Evolutionary conservation across 2,888 invertebrate species (phyloP).

Genomic region (Stenchaetothrips biformis): DNA sequence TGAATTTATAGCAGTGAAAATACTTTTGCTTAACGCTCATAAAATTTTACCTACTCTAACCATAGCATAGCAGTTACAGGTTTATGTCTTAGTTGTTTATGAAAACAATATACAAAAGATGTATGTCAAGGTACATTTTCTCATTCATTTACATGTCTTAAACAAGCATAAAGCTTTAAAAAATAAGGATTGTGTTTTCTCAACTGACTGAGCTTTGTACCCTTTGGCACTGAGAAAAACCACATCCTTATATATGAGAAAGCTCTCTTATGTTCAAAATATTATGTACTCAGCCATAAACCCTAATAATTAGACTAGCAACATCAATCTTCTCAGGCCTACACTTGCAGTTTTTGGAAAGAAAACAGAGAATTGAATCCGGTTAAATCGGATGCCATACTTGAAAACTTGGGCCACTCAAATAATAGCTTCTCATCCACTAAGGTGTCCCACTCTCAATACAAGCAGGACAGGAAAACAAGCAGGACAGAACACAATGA

Average conservation of each 20-base stretch:
- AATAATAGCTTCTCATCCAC: no score
- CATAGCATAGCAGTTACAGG: neutral
- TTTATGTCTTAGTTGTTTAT: neutral
- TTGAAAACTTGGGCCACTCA: no score
- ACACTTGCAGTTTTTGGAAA: slow-evolving; percentile 23
- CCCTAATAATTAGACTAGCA: slow-evolving; percentile 10
- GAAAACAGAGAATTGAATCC: slow-evolving; percentile 27
- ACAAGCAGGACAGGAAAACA: slow-evolving; percentile 27
- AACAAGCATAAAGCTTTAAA: slow-evolving; percentile 11
- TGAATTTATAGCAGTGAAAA: neutral
- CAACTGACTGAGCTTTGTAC: slow-evolving; percentile 28
- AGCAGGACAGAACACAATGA: neutral
- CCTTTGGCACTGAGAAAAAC: slow-evolving; percentile 7
- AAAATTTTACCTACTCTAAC: neutral
- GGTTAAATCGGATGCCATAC: no score
- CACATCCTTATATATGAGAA: neutral
- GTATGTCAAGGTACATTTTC: slow-evolving; percentile 15
- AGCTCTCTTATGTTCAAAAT: neutral
- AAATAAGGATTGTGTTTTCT: slow-evolving; percentile 26
- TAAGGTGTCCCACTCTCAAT: no score
- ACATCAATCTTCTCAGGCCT: slow-evolving; percentile 2
- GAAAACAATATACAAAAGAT: slow-evolving; percentile 26
- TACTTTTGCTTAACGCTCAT: neutral
- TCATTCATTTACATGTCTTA: neutral
- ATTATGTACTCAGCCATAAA: slow-evolving; percentile 26